Conservation (phyloP, 2,113 vertebrate genomes). For the Chinchilla lanigera region DNA sequence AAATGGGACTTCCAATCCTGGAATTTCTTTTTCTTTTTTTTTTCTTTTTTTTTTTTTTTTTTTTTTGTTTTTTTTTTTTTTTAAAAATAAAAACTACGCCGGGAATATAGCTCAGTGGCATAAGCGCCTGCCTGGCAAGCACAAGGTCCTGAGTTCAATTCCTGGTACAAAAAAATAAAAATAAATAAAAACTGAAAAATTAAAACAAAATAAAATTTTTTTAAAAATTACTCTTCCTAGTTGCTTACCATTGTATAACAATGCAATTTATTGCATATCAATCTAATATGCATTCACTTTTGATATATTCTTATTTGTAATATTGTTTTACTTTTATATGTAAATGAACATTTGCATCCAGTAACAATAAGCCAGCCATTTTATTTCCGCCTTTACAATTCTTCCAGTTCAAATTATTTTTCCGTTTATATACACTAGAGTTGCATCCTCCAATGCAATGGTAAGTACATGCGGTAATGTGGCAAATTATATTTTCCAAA, state of each 20-base stretch:
- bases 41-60: too few relatives aligned
- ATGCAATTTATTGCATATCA: neutral
- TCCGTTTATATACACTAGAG: neutral
- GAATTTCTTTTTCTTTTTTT: too few relatives aligned
- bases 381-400: neutral
- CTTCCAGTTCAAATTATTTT: neutral
- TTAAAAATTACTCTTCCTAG: neutral
- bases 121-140: too few relatives aligned
- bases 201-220: too few relatives aligned
- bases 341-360: constrained; percentile 19
- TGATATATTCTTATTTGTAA: neutral
- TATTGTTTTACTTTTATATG: neutral
- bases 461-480: neutral
- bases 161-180: too few relatives aligned
- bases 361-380: neutral
- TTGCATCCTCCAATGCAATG: neutral
- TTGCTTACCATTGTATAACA: neutral
- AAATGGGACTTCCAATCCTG: too few relatives aligned
- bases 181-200: too few relatives aligned
- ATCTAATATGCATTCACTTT: neutral
- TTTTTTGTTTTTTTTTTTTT: too few relatives aligned
- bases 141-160: too few relatives aligned
- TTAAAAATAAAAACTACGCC: too few relatives aligned
- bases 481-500: neutral
- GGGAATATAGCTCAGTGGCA: too few relatives aligned